Base-by-base conservation (phyloP, 2,113 vertebrate species). In the Vidua chalybeata region DNA sequence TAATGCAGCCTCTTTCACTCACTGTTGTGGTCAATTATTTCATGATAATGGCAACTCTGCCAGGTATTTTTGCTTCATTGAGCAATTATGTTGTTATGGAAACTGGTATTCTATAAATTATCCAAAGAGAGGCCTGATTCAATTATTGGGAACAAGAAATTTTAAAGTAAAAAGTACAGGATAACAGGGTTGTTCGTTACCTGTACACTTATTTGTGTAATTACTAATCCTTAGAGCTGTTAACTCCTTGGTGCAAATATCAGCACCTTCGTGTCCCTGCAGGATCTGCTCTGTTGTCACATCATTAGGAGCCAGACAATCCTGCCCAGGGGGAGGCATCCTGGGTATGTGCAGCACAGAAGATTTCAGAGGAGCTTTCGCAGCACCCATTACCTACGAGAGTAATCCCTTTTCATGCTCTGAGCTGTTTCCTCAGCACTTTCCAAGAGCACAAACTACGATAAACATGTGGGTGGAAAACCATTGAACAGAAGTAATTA, bases 71-170 rank as follows among this genome's bases (percentile, higher is more conserved):
- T 95, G 67, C 77, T 85, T 95, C 84, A 78, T 75, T 93, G 85
- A 96, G 84, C 84, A 93, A 63, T 96, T 86, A 73, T 45, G 78
- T 97, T 97, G 95, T 96, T 97, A 96, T 93, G 86, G 94, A 78
- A 96, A 96, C 87, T 61, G 71, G 18, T 76, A 39, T 94, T 95
- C 82, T 91, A 82, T 86, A 83, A 97, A 89, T 79, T 87, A 73
- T 93, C 43, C 84, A 45, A 89, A 74, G 56, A 86, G 68, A 90
- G 66, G 77, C 48, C 64, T 49, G 45, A 76, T 82, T 95, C 58
- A 37, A 58, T 95, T 84, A 61, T 87, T 76, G 68, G 63, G 52
- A 89, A 35, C 46, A 66, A 83, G 45, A 95, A 84, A 45, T 95
- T 89, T 95, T 63, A 45, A 89, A 73, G 68, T 73, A 85, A 95